These are phyloP conservation scores for Loripinus fragilis DNA, from an alignment of 2,888 invertebrate species.

Conservation along the genomic window DNA sequence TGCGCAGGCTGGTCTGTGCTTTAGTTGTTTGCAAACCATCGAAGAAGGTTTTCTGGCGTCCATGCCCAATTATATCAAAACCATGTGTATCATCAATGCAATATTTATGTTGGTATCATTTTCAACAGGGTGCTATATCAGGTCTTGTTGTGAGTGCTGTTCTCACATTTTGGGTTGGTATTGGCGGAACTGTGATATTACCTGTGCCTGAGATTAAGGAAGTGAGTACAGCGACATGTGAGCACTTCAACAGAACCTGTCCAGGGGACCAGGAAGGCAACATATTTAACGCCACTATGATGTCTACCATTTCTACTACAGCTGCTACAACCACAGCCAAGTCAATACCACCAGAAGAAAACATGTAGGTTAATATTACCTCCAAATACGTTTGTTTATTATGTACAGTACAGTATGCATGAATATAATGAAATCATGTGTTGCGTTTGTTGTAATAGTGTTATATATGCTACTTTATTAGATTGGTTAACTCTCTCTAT, in stretches of 20 bases:
- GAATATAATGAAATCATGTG: too few relatives aligned
- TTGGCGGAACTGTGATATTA: slow-evolving; percentile 70
- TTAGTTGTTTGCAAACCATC: too few relatives aligned
- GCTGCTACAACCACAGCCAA: neutral
- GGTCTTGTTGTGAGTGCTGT: slow-evolving; percentile 66
- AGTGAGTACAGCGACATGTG: slow-evolving; percentile 59
- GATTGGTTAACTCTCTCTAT: too few relatives aligned
- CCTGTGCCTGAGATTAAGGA: slow-evolving; percentile 55
- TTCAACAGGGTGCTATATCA: slow-evolving; percentile 63
- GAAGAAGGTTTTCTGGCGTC: too few relatives aligned
- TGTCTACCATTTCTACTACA: neutral
- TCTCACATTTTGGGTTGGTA: slow-evolving; percentile 73
- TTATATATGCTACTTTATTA: too few relatives aligned
- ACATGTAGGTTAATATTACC: slow-evolving; percentile 37
- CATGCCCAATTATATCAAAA: too few relatives aligned
- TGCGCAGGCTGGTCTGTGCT: too few relatives aligned
- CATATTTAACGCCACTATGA: neutral
- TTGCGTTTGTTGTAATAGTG: too few relatives aligned
- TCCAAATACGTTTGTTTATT: too few relatives aligned
- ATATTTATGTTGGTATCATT: too few relatives aligned
- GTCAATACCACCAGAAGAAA: slow-evolving; percentile 9
- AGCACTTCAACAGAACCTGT: slow-evolving; percentile 55
- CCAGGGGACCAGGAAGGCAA: neutral
- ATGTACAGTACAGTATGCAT: too few relatives aligned
- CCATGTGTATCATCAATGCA: too few relatives aligned